A percentile compares a stretch with the other conserved stretches of the same genome.
phyloP scores from a whole-genome alignment of 2,888 invertebrate species.

The Pyrrhia umbra region DNA sequence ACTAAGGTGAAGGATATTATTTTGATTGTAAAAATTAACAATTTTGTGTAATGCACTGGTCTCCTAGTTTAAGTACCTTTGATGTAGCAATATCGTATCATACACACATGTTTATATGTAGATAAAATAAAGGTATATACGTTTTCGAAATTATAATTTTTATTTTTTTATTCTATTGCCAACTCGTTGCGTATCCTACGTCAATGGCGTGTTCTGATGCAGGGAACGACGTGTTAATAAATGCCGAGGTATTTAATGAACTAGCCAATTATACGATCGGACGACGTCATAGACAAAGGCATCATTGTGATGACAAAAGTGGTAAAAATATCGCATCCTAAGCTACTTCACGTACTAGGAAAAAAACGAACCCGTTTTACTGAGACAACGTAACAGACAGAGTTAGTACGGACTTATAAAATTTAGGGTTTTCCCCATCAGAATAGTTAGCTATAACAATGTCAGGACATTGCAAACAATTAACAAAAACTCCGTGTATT shows the following conservation, averaged over 20 bases:
- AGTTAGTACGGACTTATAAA: too few species aligned
- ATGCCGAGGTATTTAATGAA: too few species aligned
- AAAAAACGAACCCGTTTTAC: too few species aligned
- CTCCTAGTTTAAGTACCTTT: constrained; percentile 81
- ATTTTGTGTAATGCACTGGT: constrained; percentile 86
- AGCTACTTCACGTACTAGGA: too few species aligned
- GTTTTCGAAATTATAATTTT: constrained; percentile 73
- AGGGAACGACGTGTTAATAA: too few species aligned
- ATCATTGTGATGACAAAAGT: too few species aligned
- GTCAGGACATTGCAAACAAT: constrained; percentile 50
- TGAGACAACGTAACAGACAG: too few species aligned
- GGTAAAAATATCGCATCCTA: too few species aligned
- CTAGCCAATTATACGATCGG: too few species aligned
- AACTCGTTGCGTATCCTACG: too few species aligned
- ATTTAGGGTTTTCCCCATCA: neutral
- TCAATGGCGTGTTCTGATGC: too few species aligned
- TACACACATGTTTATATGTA: constrained; percentile 89
- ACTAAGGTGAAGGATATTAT: constrained; percentile 81
- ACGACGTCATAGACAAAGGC: too few species aligned
- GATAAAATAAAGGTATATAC: constrained; percentile 87
- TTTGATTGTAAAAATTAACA: constrained; percentile 76
- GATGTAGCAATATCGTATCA: constrained; percentile 85
- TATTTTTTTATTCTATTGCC: constrained; percentile 34
- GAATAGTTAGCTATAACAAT: neutral
- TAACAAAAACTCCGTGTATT: constrained; percentile 70